Base-by-base conservation (phyloP, 2,888 invertebrate genomes). In the Hyles lineata region DNA sequence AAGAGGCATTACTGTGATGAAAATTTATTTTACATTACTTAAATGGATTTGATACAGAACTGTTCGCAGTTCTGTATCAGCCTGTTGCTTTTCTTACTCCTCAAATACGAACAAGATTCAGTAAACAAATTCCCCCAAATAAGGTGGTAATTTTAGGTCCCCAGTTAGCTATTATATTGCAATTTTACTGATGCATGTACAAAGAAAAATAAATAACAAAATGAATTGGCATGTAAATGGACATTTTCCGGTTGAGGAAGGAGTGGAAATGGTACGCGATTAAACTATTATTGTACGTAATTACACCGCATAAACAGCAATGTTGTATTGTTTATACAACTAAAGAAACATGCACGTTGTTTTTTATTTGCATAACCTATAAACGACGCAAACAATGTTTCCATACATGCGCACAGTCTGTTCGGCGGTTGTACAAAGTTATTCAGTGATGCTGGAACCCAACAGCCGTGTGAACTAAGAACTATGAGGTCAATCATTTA, bases 301-400 rank as follows among this genome's bases (percentile, higher is more conserved):
- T 67, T 67, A 23, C 23, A 43, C 23, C 23, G 50, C 50, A 50
- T 23, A 17, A 43, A 43, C 63, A 63, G 35, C 63, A 35, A 43
- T 63, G 21, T 67, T 50, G 67, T 23, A 67, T 67, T 67, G 67
- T 67, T 67, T 67, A 67, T 7, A 50, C 23, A 67, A 50, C 67
- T 67, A 67, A 50, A 67, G 50, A 67, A 67, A 50, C 67, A 67
- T 17, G 19, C 67, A 23, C 15, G 67, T 67, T 67, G 67, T 67
- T 63, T 63, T 62, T 63, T 50, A 67, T 67, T 67, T 67, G 67
- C 67, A 43, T 67, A 67, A 67, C 67, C 50, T 67, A 67, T 67
- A 67, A 50, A 50, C 67, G 67, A 67, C 9, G 43, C 67, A 67
- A 67, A 67, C 67, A 67, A 43, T 50, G 50, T 63, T 15, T 23